Conservation (phyloP, 2,113 vertebrate species). For the Carettochelys insculpta region DNA sequence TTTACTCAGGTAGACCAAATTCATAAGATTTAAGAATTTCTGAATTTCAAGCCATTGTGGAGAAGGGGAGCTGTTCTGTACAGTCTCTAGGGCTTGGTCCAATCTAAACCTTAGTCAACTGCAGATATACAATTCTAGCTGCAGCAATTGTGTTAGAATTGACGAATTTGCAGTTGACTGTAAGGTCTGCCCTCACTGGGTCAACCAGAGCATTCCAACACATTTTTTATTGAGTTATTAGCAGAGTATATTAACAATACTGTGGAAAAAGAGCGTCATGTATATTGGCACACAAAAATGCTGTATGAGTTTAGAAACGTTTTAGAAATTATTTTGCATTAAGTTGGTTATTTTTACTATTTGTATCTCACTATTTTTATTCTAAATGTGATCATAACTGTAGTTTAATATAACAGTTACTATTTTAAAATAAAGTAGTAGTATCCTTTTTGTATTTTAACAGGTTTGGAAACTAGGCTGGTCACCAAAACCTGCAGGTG, state of each 20-base stretch:
- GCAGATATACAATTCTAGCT: too few relatives aligned
- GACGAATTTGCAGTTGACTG: too few relatives aligned
- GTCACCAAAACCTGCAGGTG: slow-evolving; percentile 91
- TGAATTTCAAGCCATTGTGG: not conserved
- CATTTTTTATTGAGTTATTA: not conserved
- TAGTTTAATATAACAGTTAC: not conserved
- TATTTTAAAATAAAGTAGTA: not conserved
- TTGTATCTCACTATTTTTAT: not conserved
- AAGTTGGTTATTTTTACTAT: not conserved
- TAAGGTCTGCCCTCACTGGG: too few relatives aligned
- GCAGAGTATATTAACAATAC: not conserved
- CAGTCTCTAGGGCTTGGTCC: not conserved
- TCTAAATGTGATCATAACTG: not conserved
- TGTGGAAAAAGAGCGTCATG: not conserved
- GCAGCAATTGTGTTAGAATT: too few relatives aligned
- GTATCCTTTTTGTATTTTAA: not conserved
- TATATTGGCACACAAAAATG: not conserved
- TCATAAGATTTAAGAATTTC: not conserved
- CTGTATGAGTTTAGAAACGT: not conserved
- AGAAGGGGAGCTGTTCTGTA: not conserved
- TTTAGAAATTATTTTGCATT: not conserved
- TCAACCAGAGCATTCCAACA: too few relatives aligned
- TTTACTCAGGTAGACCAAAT: not conserved
- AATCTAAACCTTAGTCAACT: too few relatives aligned
- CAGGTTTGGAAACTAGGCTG: slow-evolving; percentile 98